These are phyloP conservation scores for Synergus itoensis DNA, from an alignment of 2,888 invertebrate species.

Conservation along the genomic window DNA sequence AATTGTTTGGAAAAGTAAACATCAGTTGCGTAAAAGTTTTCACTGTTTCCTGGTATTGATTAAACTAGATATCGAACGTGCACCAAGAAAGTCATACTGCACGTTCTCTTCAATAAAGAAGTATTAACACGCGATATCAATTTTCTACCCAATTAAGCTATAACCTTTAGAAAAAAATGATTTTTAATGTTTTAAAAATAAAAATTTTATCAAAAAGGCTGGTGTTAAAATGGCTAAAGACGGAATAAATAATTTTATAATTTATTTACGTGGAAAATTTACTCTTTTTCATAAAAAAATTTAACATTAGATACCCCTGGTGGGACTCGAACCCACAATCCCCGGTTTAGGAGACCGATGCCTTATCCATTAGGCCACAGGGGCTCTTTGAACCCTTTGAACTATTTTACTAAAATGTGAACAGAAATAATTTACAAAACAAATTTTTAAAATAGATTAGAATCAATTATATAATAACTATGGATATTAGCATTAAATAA, in stretches of 20 bases:
- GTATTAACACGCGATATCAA: background rate
- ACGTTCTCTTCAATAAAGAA: constrained; percentile 11
- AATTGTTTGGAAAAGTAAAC: constrained; percentile 13
- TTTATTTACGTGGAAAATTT: background rate
- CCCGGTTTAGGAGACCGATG: constrained; percentile 92
- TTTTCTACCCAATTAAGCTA: background rate
- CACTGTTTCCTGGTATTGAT: constrained; percentile 28
- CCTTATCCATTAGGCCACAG: constrained; percentile 92
- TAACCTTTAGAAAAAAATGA: background rate
- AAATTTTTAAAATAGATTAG: background rate
- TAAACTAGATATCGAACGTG: constrained; percentile 28
- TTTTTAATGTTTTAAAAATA: background rate
- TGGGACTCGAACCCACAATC: constrained; percentile 93
- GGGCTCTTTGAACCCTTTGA: constrained; percentile 79
- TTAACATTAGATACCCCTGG: constrained; percentile 84
- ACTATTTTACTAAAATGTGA: background rate
- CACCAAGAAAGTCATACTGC: background rate
- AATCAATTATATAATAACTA: too few relatives aligned
- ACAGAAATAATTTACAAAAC: background rate
- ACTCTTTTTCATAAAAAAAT: constrained; percentile 56
- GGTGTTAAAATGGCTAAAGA: background rate
- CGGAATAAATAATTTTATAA: too few relatives aligned
- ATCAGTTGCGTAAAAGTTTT: constrained; percentile 22
- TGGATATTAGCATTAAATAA: too few relatives aligned
- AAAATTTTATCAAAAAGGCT: background rate